These are phyloP conservation scores for Bettongia penicillata DNA, from an alignment of 2,113 vertebrate genomes.

Conservation along the genomic window DNA sequence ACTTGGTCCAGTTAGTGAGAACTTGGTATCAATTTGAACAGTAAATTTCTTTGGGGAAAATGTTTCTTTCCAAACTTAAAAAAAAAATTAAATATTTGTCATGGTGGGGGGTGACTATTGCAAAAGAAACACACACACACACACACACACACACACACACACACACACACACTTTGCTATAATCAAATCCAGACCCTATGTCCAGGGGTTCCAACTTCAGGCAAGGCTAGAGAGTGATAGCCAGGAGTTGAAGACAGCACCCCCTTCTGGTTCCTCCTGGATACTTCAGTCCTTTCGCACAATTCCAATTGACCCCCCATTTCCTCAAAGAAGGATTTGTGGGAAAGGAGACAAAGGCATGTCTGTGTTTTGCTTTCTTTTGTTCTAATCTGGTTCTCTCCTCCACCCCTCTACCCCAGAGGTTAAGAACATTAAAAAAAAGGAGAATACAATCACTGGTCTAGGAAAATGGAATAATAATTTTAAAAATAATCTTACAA, in stretches of 20 bases:
- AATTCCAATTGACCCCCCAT: conserved; percentile 60
- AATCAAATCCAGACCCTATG: conserved; percentile 85
- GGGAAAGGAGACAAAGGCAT: conserved; percentile 6
- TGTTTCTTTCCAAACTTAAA: conserved; percentile 84
- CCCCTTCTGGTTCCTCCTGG: conserved; percentile 80
- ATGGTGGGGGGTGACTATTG: conserved; percentile 85
- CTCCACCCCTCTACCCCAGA: background rate
- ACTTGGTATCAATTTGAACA: conserved; percentile 88
- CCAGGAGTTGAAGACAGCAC: conserved; percentile 79
- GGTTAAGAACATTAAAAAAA: background rate
- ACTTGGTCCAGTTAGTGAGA: conserved; percentile 84
- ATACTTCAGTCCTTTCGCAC: conserved; percentile 73
- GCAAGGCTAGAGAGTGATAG: conserved; percentile 81
- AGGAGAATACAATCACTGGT: background rate
- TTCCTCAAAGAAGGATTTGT: background rate
- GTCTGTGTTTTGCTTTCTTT: background rate
- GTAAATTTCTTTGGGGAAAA: conserved; percentile 87
- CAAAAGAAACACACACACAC: conserved; percentile 80
- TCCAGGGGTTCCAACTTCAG: conserved; percentile 84
- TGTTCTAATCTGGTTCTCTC: background rate
- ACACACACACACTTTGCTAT: conserved; percentile 77
- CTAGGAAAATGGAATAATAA: background rate
- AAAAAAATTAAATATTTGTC: conserved; percentile 82
- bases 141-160: background rate
- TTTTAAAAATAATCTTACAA: no score